These are phyloP conservation scores for Drosophila affinis DNA, from an alignment of 2,888 invertebrate genomes.

Conservation along the genomic window DNA sequence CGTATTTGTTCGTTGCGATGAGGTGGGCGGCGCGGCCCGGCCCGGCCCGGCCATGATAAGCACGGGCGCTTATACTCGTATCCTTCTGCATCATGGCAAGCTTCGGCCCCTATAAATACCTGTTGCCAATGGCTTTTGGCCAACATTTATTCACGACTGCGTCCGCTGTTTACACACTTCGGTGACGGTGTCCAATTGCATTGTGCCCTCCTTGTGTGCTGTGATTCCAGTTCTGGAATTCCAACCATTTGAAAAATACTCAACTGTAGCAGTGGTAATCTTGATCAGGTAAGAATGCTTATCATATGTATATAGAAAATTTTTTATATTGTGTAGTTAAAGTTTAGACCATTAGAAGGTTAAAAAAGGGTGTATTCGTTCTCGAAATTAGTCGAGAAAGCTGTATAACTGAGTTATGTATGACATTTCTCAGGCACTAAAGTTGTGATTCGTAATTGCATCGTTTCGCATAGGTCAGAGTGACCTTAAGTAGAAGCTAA, in stretches of 20 bases:
- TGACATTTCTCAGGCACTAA: background rate
- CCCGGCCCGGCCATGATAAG: constrained; percentile 13
- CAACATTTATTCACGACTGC: constrained; percentile 43
- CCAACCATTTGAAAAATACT: constrained; percentile 21
- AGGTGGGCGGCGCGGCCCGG: constrained; percentile 11
- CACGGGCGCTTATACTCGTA: constrained; percentile 10
- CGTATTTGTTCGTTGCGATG: constrained; percentile 23
- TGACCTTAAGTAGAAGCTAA: constrained; percentile 6
- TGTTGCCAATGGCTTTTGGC: constrained; percentile 28
- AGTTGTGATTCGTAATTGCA: constrained; percentile 25
- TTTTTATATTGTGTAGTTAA: background rate
- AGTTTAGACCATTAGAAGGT: background rate
- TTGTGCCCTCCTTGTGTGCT: constrained; percentile 1
- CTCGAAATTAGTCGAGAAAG: constrained; percentile 5
- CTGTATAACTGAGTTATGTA: background rate
- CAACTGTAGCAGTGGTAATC: constrained; percentile 7
- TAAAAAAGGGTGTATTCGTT: constrained; percentile 5
- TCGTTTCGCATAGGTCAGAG: constrained; percentile 21
- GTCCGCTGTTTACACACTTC: constrained; percentile 34
- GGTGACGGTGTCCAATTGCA: constrained; percentile 11
- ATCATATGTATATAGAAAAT: background rate
- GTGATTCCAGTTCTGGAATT: background rate
- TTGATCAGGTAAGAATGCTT: constrained; percentile 24
- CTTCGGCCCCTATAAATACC: constrained; percentile 49
- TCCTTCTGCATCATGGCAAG: constrained; percentile 23